Evolutionary conservation across 2,113 vertebrate genomes (phyloP).

Genomic region (Oryzias celebensis): DNA sequence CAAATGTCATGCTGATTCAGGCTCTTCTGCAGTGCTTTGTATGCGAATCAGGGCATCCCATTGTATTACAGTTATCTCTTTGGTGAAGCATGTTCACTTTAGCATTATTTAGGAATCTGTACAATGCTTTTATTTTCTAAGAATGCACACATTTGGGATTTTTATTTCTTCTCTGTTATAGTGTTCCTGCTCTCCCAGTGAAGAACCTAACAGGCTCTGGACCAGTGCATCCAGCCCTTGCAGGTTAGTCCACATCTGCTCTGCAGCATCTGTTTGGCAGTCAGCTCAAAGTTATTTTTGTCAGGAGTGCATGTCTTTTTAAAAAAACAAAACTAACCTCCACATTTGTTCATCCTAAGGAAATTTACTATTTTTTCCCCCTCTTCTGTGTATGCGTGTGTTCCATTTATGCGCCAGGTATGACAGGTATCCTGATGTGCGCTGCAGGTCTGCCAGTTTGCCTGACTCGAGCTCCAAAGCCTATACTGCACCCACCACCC

Average conservation of each 20-base stretch:
- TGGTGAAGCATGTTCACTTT: slow-evolving; percentile 42
- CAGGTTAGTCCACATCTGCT: slow-evolving; percentile 78
- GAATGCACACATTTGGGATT: background rate
- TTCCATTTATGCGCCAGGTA: slow-evolving; percentile 77
- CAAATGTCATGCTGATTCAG: slow-evolving; percentile 63
- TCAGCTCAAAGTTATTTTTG: background rate
- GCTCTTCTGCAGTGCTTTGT: slow-evolving; percentile 44
- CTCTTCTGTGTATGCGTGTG: slow-evolving; percentile 22
- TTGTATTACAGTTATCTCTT: slow-evolving; percentile 41
- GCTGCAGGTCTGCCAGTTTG: slow-evolving; percentile 93
- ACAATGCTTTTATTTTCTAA: too few species aligned
- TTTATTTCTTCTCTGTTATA: slow-evolving; percentile 42
- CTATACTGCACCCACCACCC: slow-evolving; percentile 91
- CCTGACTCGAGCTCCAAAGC: slow-evolving; percentile 92
- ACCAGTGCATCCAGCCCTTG: slow-evolving; percentile 90
- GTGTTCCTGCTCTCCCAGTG: slow-evolving; percentile 93
- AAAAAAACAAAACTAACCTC: background rate
- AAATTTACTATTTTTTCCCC: slow-evolving; percentile 29
- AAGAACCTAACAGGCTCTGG: slow-evolving; percentile 94
- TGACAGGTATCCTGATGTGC: slow-evolving; percentile 96
- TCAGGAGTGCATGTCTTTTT: background rate
- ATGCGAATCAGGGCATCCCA: slow-evolving; percentile 54
- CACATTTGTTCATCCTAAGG: background rate
- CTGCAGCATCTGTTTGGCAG: background rate
- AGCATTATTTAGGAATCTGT: background rate